Evolutionary conservation across 2,113 vertebrate species (phyloP), one percentile per base, ranked within the genome.

Genomic region (Elgaria multicarinata): DNA sequence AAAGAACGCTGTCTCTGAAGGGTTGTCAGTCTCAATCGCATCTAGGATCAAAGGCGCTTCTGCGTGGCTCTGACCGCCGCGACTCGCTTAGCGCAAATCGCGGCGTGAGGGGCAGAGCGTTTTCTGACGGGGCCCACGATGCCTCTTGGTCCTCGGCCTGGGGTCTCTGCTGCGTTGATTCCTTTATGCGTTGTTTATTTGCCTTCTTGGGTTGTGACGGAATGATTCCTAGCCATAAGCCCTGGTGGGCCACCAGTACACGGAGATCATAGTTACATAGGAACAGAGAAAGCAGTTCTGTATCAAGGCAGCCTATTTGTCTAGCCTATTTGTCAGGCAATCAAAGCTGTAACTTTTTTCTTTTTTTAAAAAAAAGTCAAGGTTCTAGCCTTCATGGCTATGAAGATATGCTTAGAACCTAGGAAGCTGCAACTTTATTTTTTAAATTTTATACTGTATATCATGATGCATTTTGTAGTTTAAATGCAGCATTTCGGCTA

Each of bases 1-100:
- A 28, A 85, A 87, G 86, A 86, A 90, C 78, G 50, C 78, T 50
- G 82, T 83, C 44, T 74, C 36, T 74, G 64, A 9, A 91, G 46
- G 64, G 84, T 81, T 6, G 1, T 88, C 86, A 85, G 3, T 12
- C 75, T 28, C 0, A 1, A 33, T 2, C 0, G 62, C 50, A 1
- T 0, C 1, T 1, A 3, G 39, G 83, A 62, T 80, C 13, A 22
- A 78, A 39, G 81, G 91, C 91, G 92, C 75, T 83, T 80, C 83
- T 66, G 12, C 76, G 86, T 6, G 8, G 2, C 16, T 8, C 26
- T 13, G 80, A 10, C 3, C 26, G 6, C 33, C 6, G 33, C 2
- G 10, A 79, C 87, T 88, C 5, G 0, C 46, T 85, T 4, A 78
- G 42, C 36, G 36, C 0, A 0, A 18, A 72, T 1, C 26, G 58